phyloP scores from a whole-genome alignment of 2,888 invertebrate genomes.

The Tachina lurida region DNA sequence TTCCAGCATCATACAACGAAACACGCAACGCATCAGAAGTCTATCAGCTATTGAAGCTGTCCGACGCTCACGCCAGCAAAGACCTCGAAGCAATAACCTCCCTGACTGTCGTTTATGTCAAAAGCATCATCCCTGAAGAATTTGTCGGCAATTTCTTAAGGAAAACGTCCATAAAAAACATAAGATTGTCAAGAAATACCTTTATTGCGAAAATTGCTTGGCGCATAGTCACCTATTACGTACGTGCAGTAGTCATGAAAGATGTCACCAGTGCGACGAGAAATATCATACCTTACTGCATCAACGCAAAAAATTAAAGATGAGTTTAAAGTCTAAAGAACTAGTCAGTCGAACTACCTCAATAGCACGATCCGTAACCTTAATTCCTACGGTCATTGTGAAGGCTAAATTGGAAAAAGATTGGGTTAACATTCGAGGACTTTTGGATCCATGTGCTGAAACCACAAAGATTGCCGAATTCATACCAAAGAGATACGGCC shows the following conservation, averaged over 20 bases:
- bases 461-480: too few relatives aligned
- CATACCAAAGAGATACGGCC: too few relatives aligned
- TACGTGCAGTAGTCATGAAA: not conserved
- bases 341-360: too few relatives aligned
- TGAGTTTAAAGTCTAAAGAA: too few relatives aligned
- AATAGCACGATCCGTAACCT: too few relatives aligned
- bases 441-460: too few relatives aligned
- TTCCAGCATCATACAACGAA: slow-evolving; percentile 6
- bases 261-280: slow-evolving; percentile 9
- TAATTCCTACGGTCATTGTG: too few relatives aligned
- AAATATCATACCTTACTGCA: not conserved
- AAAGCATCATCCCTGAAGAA: not conserved
- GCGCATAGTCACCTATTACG: slow-evolving; percentile 3
- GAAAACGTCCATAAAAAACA: too few relatives aligned
- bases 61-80: not conserved
- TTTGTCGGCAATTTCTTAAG: not conserved
- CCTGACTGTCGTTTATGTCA: slow-evolving; percentile 21
- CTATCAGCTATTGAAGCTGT: not conserved
- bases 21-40: not conserved
- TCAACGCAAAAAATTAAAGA: not conserved
- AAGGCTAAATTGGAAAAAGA: too few relatives aligned
- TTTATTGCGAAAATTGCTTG: slow-evolving; percentile 25
- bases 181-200: not conserved
- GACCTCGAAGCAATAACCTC: not conserved
- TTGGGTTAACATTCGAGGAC: too few relatives aligned